A percentile compares a stretch with the other conserved stretches of the same genome.
Conservation (phyloP, 2,888 invertebrate species). For the Augiades crinisus region DNA sequence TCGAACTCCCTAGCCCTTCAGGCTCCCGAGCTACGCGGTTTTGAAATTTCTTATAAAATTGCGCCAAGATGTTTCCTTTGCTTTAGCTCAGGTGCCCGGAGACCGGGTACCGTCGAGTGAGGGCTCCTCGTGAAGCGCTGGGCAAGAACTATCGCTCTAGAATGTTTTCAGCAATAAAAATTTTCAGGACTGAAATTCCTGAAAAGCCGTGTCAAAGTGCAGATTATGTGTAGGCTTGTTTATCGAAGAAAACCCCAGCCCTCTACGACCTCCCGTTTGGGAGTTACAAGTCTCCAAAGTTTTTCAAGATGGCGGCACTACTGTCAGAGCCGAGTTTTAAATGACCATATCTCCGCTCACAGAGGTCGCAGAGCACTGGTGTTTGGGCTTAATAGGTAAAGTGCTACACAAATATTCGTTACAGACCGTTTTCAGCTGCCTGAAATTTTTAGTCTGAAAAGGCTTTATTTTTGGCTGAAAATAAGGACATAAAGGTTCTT, state of each 20-base stretch:
- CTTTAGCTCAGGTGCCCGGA: not conserved
- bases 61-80: not conserved
- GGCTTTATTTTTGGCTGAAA: too few relatives aligned
- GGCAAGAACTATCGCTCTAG: not conserved
- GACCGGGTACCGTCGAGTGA: not conserved
- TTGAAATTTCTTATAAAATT: not conserved
- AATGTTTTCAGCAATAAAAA: not conserved
- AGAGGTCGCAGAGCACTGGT: too few relatives aligned
- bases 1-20: not conserved
- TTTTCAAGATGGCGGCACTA: too few relatives aligned
- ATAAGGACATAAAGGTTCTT: too few relatives aligned
- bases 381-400: too few relatives aligned
- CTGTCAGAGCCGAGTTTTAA: too few relatives aligned
- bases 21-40: not conserved
- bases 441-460: too few relatives aligned
- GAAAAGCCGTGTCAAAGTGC: too few relatives aligned
- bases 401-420: too few relatives aligned
- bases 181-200: not conserved
- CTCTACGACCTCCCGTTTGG: not conserved
- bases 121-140: not conserved
- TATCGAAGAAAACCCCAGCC: not conserved
- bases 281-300: not conserved
- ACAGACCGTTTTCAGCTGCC: too few relatives aligned
- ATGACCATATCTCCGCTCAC: too few relatives aligned
- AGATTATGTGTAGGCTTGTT: not conserved